A percentile compares a stretch with the other conserved stretches of the same genome.
Conservation (phyloP, 2,888 invertebrate species). For the Lymantria dispar region DNA sequence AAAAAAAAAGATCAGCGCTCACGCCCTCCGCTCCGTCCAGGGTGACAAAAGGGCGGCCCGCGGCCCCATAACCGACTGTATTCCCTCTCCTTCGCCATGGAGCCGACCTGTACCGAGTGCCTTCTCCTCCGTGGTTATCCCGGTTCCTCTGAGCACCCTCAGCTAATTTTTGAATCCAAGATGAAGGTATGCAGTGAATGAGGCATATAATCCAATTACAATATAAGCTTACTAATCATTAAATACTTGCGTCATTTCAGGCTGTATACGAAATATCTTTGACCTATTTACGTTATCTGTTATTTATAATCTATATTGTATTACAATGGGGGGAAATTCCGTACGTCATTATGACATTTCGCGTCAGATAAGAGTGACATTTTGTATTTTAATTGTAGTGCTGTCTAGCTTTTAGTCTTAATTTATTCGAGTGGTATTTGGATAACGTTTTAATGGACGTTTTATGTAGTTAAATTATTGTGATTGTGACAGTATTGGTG, state of each 20-base stretch:
- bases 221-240: not conserved
- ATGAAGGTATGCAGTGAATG: no score
- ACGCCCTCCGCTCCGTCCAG: no score
- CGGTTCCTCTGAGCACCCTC: no score
- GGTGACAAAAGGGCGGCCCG: no score
- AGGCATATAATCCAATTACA: not conserved
- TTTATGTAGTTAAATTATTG: no score
- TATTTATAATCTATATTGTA: constrained; percentile 6
- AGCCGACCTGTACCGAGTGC: no score
- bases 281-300: constrained; percentile 12
- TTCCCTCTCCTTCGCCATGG: no score
- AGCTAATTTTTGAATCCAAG: no score
- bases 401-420: not conserved
- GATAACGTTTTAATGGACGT: not conserved
- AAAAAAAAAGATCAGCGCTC: no score
- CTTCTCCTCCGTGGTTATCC: no score
- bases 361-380: constrained; percentile 1
- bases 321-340: constrained; percentile 5
- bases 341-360: constrained; percentile 1
- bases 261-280: constrained; percentile 4
- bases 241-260: constrained; percentile 1
- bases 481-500: no score
- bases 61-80: no score
- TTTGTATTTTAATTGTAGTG: constrained; percentile 2
- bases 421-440: not conserved